Evolutionary conservation across 2,113 vertebrate species (phyloP).

Genomic region (Tetrao urogallus): DNA sequence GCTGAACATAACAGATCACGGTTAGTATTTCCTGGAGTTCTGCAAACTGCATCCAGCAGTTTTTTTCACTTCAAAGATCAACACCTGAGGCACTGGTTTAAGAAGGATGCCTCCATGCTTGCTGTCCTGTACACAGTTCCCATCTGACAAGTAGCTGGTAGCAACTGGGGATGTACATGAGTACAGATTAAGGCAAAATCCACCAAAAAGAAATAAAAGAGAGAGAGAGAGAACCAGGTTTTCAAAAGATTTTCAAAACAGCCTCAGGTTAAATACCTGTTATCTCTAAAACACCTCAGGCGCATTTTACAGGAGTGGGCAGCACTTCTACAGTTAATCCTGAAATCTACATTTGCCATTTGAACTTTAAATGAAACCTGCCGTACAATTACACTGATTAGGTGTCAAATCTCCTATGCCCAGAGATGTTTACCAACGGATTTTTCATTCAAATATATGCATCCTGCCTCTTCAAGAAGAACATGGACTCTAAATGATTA

Average conservation of each 20-base stretch:
- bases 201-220: too few species aligned
- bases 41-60: neutral
- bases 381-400: neutral
- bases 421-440: neutral
- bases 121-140: neutral
- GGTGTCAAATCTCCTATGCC: neutral
- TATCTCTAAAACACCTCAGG: neutral
- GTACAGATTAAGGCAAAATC: neutral
- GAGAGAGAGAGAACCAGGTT: neutral
- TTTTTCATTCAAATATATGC: neutral
- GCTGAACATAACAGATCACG: neutral
- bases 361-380: neutral
- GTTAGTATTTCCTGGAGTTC: neutral
- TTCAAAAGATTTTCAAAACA: neutral
- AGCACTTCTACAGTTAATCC: neutral
- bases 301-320: neutral
- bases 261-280: neutral
- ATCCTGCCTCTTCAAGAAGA: neutral
- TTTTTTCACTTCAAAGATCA: neutral
- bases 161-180: neutral
- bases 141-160: neutral
- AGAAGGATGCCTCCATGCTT: neutral
- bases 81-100: neutral
- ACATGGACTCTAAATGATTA: neutral
- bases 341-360: neutral